Percentiles rank a stretch among this genome's conserved stretches.
These are phyloP conservation scores for Chionoecetes opilio DNA, from an alignment of 1,140 invertebrate genomes.

Conservation along the genomic window DNA sequence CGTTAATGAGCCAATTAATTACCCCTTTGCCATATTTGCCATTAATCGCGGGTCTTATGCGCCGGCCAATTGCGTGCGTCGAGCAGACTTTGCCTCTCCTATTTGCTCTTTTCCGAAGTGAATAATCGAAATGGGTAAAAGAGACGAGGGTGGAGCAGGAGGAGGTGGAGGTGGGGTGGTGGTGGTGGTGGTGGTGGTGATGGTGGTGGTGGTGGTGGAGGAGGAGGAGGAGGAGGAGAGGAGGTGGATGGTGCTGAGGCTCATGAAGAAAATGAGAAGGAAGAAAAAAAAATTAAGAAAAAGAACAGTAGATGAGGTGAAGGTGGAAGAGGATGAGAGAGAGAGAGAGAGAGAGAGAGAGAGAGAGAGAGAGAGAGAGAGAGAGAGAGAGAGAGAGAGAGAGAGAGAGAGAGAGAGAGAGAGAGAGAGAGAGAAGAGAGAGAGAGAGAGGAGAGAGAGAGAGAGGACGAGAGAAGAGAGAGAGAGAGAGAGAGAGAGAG, in stretches of 20 bases:
- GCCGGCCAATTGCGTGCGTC: background rate
- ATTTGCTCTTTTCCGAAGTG: background rate
- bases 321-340: background rate
- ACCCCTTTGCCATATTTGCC: background rate
- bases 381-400: background rate
- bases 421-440: background rate
- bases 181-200: background rate
- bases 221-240: background rate
- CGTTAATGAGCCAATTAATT: constrained; percentile 21
- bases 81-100: background rate
- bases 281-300: no score
- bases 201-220: background rate
- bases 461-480: background rate
- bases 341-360: background rate
- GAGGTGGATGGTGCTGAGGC: background rate
- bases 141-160: background rate
- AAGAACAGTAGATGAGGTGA: background rate
- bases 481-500: background rate
- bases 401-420: background rate
- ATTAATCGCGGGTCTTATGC: background rate
- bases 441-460: background rate
- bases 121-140: background rate
- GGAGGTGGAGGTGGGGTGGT: background rate
- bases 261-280: background rate
- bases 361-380: background rate